These are phyloP conservation scores for Psammodynastes pulverulentus DNA, from an alignment of 2,113 vertebrate genomes.

Conservation along the genomic window DNA sequence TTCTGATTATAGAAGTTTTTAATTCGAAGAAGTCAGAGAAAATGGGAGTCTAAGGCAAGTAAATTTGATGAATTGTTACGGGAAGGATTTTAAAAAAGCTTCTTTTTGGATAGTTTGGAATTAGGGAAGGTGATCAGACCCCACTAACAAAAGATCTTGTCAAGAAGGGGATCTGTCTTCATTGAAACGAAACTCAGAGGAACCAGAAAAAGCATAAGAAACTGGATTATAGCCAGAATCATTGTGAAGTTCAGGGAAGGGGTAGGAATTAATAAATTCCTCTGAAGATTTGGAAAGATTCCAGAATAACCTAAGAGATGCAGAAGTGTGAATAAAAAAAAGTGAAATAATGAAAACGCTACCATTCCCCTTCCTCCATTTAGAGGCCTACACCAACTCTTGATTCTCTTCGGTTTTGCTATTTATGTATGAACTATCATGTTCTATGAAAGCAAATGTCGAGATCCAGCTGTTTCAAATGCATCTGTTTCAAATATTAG, in stretches of 20 bases:
- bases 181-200: background rate
- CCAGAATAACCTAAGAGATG: too few species aligned
- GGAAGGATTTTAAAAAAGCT: background rate
- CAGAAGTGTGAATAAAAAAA: too few species aligned
- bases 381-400: background rate
- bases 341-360: background rate
- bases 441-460: background rate
- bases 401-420: background rate
- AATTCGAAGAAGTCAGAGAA: background rate
- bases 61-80: background rate
- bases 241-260: background rate
- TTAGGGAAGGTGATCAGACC: background rate
- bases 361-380: too few species aligned
- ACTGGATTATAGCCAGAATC: background rate
- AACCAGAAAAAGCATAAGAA: background rate
- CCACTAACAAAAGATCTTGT: background rate
- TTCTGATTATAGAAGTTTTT: background rate
- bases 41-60: background rate
- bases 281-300: too few species aligned
- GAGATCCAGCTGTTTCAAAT: background rate
- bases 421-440: background rate
- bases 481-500: background rate
- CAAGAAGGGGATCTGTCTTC: background rate
- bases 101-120: background rate
- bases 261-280: background rate